Conservation (phyloP, 2,797 vertebrate species). For the Erpetoichthys calabaricus region DNA sequence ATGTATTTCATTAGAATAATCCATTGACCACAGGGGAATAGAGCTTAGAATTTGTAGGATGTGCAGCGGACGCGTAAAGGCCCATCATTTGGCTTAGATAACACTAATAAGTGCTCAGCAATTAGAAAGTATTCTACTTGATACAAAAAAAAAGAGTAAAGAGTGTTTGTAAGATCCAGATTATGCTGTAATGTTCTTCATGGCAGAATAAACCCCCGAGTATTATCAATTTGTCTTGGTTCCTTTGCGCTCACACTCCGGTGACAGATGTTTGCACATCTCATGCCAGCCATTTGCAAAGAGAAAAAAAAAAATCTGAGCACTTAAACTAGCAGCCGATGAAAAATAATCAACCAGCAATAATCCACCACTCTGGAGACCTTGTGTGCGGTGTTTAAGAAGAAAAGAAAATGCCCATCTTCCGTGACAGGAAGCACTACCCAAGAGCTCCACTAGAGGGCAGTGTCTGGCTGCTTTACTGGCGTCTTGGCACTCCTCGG, state of each 20-base stretch:
- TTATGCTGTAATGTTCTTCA: neutral
- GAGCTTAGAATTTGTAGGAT: neutral
- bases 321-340: slow-evolving; percentile 4
- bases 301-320: neutral
- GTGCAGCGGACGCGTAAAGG: neutral
- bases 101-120: neutral
- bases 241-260: neutral
- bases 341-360: slow-evolving; percentile 10
- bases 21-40: neutral
- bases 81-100: neutral
- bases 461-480: slow-evolving; percentile 48
- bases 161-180: slow-evolving; percentile 2
- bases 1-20: neutral
- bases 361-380: slow-evolving; percentile 8
- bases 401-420: neutral
- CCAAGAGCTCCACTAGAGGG: slow-evolving; percentile 44
- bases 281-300: neutral
- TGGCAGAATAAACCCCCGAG: neutral
- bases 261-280: slow-evolving; percentile 1
- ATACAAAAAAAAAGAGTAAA: neutral
- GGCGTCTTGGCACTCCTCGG: slow-evolving; percentile 34
- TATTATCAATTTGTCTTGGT: slow-evolving; percentile 3
- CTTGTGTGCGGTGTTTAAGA: slow-evolving; percentile 2
- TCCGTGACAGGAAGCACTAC: slow-evolving; percentile 9
- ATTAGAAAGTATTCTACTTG: neutral